Evolutionary conservation across 2,113 vertebrate species (phyloP).

Genomic region (Sardina pilchardus): DNA sequence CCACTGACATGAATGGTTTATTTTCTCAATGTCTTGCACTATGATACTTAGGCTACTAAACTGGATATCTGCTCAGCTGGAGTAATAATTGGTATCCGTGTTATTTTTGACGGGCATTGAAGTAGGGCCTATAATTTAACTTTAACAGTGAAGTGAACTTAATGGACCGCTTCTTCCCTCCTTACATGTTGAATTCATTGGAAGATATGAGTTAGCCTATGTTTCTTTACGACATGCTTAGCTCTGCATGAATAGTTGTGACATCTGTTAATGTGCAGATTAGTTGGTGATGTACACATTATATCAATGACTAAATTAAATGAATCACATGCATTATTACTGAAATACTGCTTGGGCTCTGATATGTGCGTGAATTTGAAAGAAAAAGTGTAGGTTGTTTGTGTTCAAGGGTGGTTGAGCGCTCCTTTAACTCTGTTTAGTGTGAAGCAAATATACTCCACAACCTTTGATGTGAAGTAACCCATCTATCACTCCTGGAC

Average conservation of each 20-base stretch:
- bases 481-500: neutral
- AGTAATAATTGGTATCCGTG: neutral
- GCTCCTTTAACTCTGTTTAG: neutral
- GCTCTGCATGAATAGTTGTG: neutral
- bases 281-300: neutral
- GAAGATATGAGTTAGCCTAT: neutral
- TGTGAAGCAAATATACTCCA: neutral
- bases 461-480: neutral
- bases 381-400: neutral
- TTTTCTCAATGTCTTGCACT: neutral
- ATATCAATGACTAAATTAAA: neutral
- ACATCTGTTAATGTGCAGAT: neutral
- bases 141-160: slow-evolving; percentile 6
- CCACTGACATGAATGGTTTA: neutral
- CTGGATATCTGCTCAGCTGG: neutral
- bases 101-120: neutral
- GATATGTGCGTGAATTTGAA: neutral
- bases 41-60: no score
- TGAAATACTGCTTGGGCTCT: neutral
- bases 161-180: neutral
- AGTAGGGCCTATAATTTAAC: neutral
- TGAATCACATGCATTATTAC: neutral
- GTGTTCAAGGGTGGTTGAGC: neutral
- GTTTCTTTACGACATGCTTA: neutral
- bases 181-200: neutral